Conservation (phyloP, 1,140 invertebrate genomes). For the Stegodyphus mimosarum region DNA sequence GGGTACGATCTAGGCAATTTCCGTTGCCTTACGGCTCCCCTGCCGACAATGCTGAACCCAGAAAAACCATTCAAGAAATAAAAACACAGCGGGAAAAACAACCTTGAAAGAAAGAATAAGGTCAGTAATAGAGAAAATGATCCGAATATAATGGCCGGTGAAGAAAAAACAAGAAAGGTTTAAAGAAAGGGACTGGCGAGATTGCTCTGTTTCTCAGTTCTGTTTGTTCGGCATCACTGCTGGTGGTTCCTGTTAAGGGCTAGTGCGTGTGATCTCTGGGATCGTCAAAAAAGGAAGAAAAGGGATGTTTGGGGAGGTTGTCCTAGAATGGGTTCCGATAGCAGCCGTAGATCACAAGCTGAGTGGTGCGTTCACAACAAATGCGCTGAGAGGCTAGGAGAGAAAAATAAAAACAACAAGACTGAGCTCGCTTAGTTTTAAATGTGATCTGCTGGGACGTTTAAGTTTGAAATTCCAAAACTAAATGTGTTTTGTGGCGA, state of each 20-base stretch:
- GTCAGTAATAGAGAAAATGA: slow-evolving; percentile 58
- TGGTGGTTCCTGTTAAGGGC: slow-evolving; percentile 8
- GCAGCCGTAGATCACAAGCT: slow-evolving; percentile 19
- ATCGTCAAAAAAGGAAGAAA: slow-evolving; percentile 5
- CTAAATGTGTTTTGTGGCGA: slow-evolving; percentile 15
- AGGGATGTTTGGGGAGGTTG: background rate
- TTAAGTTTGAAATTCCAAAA: slow-evolving; percentile 43
- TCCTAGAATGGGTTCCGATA: slow-evolving; percentile 12
- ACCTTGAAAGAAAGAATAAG: slow-evolving; percentile 56
- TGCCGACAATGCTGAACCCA: slow-evolving; percentile 36
- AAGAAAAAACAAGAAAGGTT: slow-evolving; percentile 10
- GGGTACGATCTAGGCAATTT: slow-evolving; percentile 46
- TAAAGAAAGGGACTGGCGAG: slow-evolving; percentile 32
- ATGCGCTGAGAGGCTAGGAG: slow-evolving; percentile 22
- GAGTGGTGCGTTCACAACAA: slow-evolving; percentile 34
- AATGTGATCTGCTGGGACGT: slow-evolving; percentile 11
- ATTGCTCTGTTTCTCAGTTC: slow-evolving; percentile 14
- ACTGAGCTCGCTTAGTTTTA: background rate
- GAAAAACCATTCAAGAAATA: slow-evolving; percentile 47
- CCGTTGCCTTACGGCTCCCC: slow-evolving; percentile 47
- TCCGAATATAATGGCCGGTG: slow-evolving; percentile 55
- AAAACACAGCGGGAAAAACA: slow-evolving; percentile 24
- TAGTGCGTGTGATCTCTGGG: slow-evolving; percentile 23
- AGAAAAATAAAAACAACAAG: slow-evolving; percentile 8
- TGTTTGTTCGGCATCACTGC: slow-evolving; percentile 21